Evolutionary conservation across 2,113 vertebrate species (phyloP).

Genomic region (Pristiophorus japonicus): DNA sequence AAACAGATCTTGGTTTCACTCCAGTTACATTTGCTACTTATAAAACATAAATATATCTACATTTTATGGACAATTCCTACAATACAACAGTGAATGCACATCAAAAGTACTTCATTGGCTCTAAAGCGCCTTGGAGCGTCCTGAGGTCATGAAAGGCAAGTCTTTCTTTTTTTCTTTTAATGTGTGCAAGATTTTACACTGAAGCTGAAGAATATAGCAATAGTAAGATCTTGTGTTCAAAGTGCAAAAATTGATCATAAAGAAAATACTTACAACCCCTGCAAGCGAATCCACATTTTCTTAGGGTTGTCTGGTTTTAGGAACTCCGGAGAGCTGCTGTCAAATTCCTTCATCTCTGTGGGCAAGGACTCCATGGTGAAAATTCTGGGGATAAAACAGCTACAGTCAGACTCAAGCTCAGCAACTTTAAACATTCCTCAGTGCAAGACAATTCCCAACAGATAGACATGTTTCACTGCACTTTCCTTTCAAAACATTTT

Average conservation of each 20-base stretch:
- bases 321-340: slow-evolving; percentile 59
- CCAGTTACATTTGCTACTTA: background rate
- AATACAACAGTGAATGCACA: too few relatives aligned
- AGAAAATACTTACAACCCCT: slow-evolving; percentile 72
- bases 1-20: background rate
- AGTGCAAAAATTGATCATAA: slow-evolving; percentile 44
- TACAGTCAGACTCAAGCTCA: slow-evolving; percentile 57
- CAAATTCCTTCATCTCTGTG: slow-evolving; percentile 55
- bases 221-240: background rate
- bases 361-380: slow-evolving; percentile 63
- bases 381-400: slow-evolving; percentile 55
- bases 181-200: background rate
- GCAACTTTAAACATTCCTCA: slow-evolving; percentile 54
- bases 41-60: background rate
- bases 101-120: background rate
- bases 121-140: background rate
- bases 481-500: slow-evolving; percentile 47
- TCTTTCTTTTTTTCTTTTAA: background rate
- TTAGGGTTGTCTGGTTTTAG: slow-evolving; percentile 65
- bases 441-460: slow-evolving; percentile 48
- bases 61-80: background rate
- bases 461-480: slow-evolving; percentile 49
- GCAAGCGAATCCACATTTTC: slow-evolving; percentile 72
- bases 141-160: background rate
- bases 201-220: background rate